Evolutionary conservation across 1,140 invertebrate genomes (phyloP).

Genomic region (Caenorhabditis remanei): DNA sequence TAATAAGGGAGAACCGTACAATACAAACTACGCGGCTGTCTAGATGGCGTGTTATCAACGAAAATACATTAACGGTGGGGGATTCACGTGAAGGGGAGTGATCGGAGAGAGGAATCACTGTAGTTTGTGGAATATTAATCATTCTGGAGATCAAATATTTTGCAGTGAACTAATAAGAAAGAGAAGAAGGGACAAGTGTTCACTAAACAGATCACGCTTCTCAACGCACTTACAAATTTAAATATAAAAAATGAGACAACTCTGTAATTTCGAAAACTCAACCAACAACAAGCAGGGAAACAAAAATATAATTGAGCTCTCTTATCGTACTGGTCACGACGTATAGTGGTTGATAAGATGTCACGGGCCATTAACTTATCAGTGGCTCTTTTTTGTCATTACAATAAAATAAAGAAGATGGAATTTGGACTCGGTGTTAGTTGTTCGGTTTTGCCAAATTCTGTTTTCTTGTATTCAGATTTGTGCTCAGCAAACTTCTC

Average conservation of each 20-base stretch:
- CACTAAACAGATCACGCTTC: too few species aligned
- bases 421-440: too few species aligned
- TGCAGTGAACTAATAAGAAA: too few species aligned
- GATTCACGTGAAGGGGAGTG: conserved; percentile 8
- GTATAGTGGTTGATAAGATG: background rate
- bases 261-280: background rate
- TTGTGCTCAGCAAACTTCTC: too few species aligned
- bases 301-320: background rate
- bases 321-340: background rate
- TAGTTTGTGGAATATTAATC: conserved; percentile 13
- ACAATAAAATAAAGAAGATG: too few species aligned
- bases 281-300: background rate
- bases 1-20: background rate
- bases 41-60: background rate
- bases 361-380: conserved; percentile 11
- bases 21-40: conserved; percentile 26
- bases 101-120: background rate
- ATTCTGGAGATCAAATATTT: background rate
- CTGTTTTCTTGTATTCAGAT: too few species aligned
- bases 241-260: too few species aligned
- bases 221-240: too few species aligned
- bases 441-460: too few species aligned
- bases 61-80: background rate
- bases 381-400: background rate
- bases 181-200: too few species aligned